These are phyloP conservation scores for Pollimyrus isidori DNA, from an alignment of 2,113 vertebrate genomes.

Conservation along the genomic window DNA sequence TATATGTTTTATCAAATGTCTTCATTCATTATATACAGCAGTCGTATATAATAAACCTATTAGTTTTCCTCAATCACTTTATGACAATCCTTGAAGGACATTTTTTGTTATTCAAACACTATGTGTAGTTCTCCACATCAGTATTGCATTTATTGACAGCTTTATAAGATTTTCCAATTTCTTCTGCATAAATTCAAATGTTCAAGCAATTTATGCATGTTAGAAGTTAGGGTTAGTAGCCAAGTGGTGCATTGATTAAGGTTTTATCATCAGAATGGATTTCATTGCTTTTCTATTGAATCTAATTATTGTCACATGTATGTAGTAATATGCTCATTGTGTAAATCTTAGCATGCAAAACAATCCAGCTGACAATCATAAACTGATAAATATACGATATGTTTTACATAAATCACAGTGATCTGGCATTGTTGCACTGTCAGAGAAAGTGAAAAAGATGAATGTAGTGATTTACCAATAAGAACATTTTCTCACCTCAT, in stretches of 20 bases:
- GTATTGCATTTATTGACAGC: background rate
- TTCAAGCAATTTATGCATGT: background rate
- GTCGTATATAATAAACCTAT: background rate
- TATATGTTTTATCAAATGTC: too few species aligned
- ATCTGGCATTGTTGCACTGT: background rate
- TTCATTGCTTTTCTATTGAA: background rate
- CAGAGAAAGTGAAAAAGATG: background rate
- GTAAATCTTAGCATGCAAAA: background rate
- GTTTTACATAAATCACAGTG: background rate
- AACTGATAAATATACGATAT: background rate
- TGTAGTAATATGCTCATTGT: background rate
- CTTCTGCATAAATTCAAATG: background rate
- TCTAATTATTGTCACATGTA: background rate
- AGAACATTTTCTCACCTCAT: background rate
- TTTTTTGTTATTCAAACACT: background rate
- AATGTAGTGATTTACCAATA: background rate
- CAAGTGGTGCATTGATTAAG: background rate
- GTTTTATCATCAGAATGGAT: background rate
- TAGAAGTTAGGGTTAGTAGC: background rate
- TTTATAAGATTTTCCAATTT: background rate
- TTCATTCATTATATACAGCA: background rate
- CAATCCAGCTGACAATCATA: background rate
- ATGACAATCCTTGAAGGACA: background rate
- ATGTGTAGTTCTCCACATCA: background rate
- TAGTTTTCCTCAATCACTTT: background rate